Conservation (phyloP, 2,888 invertebrate genomes). For the Petrophora chlorosata region DNA sequence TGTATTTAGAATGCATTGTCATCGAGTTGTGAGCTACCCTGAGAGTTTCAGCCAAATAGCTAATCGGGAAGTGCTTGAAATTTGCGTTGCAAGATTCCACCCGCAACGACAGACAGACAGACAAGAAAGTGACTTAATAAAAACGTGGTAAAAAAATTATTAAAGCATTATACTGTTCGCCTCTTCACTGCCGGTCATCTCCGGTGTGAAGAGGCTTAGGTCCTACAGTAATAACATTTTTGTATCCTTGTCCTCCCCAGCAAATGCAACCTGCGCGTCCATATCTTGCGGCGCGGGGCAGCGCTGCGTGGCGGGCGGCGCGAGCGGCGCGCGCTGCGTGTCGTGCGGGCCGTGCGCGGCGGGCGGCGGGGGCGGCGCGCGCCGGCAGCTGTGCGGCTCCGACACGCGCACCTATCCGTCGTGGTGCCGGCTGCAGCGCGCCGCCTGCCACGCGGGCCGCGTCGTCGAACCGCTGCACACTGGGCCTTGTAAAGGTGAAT, state of each 20-base stretch:
- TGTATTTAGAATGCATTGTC: too few relatives aligned
- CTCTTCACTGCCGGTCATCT: too few relatives aligned
- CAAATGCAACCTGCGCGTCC: constrained; percentile 72
- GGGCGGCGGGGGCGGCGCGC: constrained; percentile 54
- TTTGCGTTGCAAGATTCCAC: too few relatives aligned
- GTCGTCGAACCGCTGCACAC: constrained; percentile 89
- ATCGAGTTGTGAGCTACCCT: too few relatives aligned
- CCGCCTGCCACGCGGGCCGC: constrained; percentile 88
- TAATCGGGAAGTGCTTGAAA: too few relatives aligned
- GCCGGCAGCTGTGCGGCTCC: constrained; percentile 86
- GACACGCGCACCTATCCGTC: constrained; percentile 90
- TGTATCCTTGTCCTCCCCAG: constrained; percentile 50
- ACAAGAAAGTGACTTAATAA: too few relatives aligned
- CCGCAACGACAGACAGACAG: too few relatives aligned
- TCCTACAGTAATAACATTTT: too few relatives aligned
- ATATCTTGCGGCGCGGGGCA: constrained; percentile 66
- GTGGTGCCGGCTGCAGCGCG: constrained; percentile 92
- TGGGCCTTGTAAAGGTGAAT: constrained; percentile 87
- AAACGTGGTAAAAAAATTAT: too few relatives aligned
- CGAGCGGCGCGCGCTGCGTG: constrained; percentile 68
- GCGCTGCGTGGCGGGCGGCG: constrained; percentile 71
- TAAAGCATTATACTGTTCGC: too few relatives aligned
- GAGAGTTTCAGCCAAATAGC: too few relatives aligned
- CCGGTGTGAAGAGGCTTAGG: too few relatives aligned
- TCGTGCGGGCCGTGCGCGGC: constrained; percentile 65